Evolutionary conservation across 2,113 vertebrate genomes (phyloP), one percentile per base, ranked within the genome.

Genomic region (Triplophysa tibetana): DNA sequence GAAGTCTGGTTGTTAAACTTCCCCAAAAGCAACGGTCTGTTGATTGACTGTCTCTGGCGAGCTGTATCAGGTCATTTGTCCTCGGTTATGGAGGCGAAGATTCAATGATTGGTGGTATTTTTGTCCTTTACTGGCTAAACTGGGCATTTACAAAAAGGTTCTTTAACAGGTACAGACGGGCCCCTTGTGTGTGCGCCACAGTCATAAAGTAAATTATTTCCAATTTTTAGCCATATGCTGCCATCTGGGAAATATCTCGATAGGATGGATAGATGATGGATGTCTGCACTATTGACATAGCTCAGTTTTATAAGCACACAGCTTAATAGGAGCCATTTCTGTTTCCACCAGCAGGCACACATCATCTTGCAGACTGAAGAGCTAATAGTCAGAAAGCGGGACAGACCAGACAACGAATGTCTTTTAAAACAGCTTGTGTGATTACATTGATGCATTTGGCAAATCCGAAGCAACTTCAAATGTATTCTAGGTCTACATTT

Each of bases 261-360:
- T 67, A 83, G 81, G 61, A 84, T 24, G 52, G 65, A n/a, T 75
- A 78, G 29, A 75, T 84, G 83, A 86, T 86, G 76, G 81, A 83
- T 85, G 79, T 75, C 56, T 41, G 14, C 75, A 62, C 60, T 38
- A 19, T 38, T 64, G 66, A 65, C n/a, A 24, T 80, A 74, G 29
- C 78, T 60, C 62, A 77, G 81, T 63, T 87, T 85, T 85, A 82
- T 82, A 79, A 79, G 79, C 63, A 56, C 48, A 67, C 29, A n/a
- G 48, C 62, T 76, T 73, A 83, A 86, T 85, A 73, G 78, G 70
- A 78, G 33, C 75, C 67, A 83, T 83, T 83, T 77, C 62, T 52
- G 56, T 54, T 50, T 66, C 70, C 19, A 61, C 65, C 45, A 50
- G 77, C 64, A 63, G 61, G 33, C 72, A 73, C 82, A 54, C 56